Conservation (phyloP, 2,888 invertebrate genomes). For the Clunio marinus region DNA sequence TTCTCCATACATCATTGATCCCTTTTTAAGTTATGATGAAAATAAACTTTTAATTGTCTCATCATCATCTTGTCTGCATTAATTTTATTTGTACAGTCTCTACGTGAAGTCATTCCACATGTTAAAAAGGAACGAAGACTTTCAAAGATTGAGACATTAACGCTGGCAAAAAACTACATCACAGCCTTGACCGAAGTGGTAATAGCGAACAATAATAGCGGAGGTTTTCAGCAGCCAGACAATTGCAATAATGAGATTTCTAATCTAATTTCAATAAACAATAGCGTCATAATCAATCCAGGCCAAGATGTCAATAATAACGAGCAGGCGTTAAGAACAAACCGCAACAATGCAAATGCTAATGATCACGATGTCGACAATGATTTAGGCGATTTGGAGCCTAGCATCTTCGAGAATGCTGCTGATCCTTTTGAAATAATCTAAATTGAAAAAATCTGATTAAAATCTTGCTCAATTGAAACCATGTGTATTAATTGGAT, state of each 20-base stretch:
- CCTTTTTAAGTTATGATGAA: background rate
- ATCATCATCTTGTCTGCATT: background rate
- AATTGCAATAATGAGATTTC: constrained; percentile 33
- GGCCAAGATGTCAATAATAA: constrained; percentile 39
- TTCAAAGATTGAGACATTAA: constrained; percentile 83
- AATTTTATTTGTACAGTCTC: constrained; percentile 54
- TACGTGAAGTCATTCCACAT: constrained; percentile 81
- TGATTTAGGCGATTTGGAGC: constrained; percentile 17
- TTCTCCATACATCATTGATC: background rate
- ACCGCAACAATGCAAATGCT: constrained; percentile 32
- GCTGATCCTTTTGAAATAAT: constrained; percentile 31
- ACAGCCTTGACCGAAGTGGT: constrained; percentile 77
- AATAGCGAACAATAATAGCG: constrained; percentile 22
- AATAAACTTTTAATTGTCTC: constrained; percentile 28
- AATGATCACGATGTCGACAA: constrained; percentile 2
- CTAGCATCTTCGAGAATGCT: constrained; percentile 18
- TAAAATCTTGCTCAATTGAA: background rate
- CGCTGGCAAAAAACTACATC: constrained; percentile 84
- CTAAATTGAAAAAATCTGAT: background rate
- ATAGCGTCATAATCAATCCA: constrained; percentile 36
- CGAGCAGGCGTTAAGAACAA: constrained; percentile 4
- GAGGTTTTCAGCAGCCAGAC: constrained; percentile 30
- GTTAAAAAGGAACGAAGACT: constrained; percentile 78
- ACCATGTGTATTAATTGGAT: background rate
- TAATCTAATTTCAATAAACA: constrained; percentile 35